Evolutionary conservation across 2,888 invertebrate genomes (phyloP), one percentile per base, ranked within the genome.

Genomic region (Mechanitis mazaeus): DNA sequence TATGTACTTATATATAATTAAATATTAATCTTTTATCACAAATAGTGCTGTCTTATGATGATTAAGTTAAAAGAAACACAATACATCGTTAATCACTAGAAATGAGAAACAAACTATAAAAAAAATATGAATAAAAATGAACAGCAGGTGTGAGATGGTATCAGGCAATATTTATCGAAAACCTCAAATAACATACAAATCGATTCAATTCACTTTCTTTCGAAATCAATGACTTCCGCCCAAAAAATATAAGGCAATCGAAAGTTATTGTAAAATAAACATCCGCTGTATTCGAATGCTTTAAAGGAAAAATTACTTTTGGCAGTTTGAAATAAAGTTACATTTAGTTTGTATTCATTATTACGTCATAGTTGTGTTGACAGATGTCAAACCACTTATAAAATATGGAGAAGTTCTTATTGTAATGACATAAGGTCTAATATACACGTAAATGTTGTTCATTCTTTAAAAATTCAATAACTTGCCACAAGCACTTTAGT

Each of bases 391-490:
- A 61, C 33, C 59, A 61, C 56, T 55, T 60, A 57, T 55, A 42
- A 35, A 57, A 56, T 54, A 38, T 54, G 54, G 38, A 45, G 56
- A 35, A 45, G 33, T 7, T 45, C 12, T 58, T 57, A 57, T 58
- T 42, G 20, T 0, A 28, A 35, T 66, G 0, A 20, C 0, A 0
- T 3, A 75, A 75, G 71, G 71, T 70, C 72, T 62, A 54, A 68
- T 64, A 64, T 45, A 31, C 54, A 20, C 20, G 20, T 56, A 60
- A 60, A 46, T 58, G 28, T 28, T 47, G 3, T 31, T 1, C 75
- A 76, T 78, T 80, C 74, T 75, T 80, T 83, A 80, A 79, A 79
- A 80, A 81, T 83, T 83, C 84, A 83, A 83, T 84, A 84, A 78
- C 62, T 64, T 68, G 73, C 72, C 71, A 71, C 75, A 80, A 72